Percentiles rank a stretch among this genome's conserved stretches.
Evolutionary conservation across 2,797 vertebrate genomes (phyloP).

Genomic region (Hapalemur alaotrensis): DNA sequence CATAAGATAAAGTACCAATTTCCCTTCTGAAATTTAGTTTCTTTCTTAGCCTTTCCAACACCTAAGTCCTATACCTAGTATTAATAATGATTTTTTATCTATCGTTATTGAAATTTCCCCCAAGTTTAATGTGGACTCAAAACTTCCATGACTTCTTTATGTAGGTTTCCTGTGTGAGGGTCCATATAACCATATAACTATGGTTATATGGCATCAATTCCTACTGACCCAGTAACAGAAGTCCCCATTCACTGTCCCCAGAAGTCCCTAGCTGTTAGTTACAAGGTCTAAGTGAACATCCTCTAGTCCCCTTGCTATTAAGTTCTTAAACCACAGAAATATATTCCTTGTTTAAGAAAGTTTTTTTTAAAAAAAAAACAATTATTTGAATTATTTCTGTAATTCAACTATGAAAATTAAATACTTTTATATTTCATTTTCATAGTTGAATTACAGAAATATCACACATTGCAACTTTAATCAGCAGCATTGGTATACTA

Average conservation of each 20-base stretch:
- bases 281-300: background rate
- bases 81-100: background rate
- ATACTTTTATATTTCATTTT: background rate
- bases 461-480: background rate
- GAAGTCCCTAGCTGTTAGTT: background rate
- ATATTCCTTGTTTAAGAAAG: background rate
- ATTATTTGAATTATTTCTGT: background rate
- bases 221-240: background rate
- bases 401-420: too few species aligned
- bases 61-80: background rate
- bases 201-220: background rate
- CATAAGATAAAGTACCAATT: background rate
- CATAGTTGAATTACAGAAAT: background rate
- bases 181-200: background rate
- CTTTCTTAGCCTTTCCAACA: background rate
- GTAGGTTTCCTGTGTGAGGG: background rate
- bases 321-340: background rate
- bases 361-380: background rate
- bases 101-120: background rate
- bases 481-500: background rate
- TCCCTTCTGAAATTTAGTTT: background rate
- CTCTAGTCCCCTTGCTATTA: background rate
- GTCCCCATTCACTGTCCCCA: background rate
- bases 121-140: background rate
- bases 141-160: background rate